Conservation (phyloP, 2,888 invertebrate genomes). For the Anagyrus pseudococci region DNA sequence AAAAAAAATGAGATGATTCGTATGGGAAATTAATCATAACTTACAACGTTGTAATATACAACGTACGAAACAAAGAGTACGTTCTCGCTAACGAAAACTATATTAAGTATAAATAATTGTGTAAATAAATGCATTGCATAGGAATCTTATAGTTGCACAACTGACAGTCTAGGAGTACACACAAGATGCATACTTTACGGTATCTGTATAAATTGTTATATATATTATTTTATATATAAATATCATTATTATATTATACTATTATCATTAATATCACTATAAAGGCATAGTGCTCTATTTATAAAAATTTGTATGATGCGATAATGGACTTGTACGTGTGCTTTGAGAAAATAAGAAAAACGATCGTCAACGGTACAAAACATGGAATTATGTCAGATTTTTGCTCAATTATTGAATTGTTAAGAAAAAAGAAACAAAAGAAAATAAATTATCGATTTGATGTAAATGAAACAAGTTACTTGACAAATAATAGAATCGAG, state of each 20-base stretch:
- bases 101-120: constrained; percentile 42
- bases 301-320: constrained; percentile 20
- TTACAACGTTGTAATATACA: constrained; percentile 12
- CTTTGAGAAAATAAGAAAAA: constrained; percentile 7
- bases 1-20: not conserved
- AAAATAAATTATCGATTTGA: no score
- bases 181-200: constrained; percentile 49
- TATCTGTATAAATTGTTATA: constrained; percentile 42
- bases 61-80: constrained; percentile 13
- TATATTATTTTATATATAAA: constrained; percentile 31
- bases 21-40: no score
- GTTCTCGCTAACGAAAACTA: constrained; percentile 18
- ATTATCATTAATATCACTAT: constrained; percentile 32
- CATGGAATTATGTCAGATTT: not conserved
- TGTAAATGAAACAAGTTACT: no score
- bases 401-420: no score
- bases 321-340: constrained; percentile 19
- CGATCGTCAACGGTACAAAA: not conserved
- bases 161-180: constrained; percentile 55
- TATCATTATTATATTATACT: constrained; percentile 14
- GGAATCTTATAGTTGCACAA: constrained; percentile 56
- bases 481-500: not conserved
- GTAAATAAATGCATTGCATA: constrained; percentile 56
- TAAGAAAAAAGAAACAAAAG: no score
- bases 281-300: constrained; percentile 24